These are phyloP conservation scores for Porites cylindrica DNA, from an alignment of 92 coral and sea anemone species.

Conservation along the genomic window DNA sequence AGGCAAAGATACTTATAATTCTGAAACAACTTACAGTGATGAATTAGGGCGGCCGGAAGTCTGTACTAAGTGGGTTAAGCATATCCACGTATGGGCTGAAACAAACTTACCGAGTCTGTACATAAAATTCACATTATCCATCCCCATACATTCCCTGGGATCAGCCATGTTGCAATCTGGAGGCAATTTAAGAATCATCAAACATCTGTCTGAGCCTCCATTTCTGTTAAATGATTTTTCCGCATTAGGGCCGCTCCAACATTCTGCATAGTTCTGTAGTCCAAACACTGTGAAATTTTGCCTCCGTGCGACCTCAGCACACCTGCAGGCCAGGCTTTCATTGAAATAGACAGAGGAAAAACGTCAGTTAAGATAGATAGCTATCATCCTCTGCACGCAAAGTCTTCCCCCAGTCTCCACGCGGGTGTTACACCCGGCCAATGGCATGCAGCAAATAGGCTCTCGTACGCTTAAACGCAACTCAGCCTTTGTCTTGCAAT, in stretches of 20 bases:
- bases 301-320: constrained; percentile 55
- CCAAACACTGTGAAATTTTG: constrained; percentile 63
- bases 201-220: constrained; percentile 32
- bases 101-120: constrained; percentile 48
- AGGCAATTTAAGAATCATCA: constrained; percentile 28
- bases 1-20: too few species aligned
- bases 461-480: too few species aligned
- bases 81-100: too few species aligned
- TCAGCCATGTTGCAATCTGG: constrained; percentile 55
- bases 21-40: too few species aligned
- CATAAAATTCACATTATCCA: constrained; percentile 42
- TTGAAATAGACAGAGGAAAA: too few species aligned
- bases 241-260: constrained; percentile 75
- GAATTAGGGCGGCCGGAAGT: too few species aligned
- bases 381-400: background rate
- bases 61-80: too few species aligned
- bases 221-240: constrained; percentile 29
- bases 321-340: constrained; percentile 74
- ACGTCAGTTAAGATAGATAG: background rate
- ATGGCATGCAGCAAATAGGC: too few species aligned
- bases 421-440: background rate
- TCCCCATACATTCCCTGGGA: constrained; percentile 69
- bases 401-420: background rate
- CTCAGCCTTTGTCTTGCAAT: too few species aligned
- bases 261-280: constrained; percentile 77